These are phyloP conservation scores for Empis stercorea DNA, from an alignment of 2,888 invertebrate genomes.

Conservation along the genomic window DNA sequence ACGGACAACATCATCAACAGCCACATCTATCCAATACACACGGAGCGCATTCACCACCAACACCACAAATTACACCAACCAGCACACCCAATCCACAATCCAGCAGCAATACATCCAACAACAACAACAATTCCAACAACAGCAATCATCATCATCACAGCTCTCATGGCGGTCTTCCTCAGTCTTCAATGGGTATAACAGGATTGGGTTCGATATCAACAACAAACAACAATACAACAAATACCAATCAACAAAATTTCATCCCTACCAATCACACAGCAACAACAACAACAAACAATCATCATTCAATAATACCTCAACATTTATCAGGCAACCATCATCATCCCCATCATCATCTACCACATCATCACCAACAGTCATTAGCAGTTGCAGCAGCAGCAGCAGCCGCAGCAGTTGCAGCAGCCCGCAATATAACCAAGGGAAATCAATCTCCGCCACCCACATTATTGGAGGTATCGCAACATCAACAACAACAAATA, in stretches of 20 bases:
- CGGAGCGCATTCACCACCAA: not conserved
- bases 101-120: slow-evolving; percentile 28
- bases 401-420: slow-evolving; percentile 17
- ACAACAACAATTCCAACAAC: slow-evolving; percentile 9
- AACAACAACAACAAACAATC: slow-evolving; percentile 4
- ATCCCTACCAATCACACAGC: slow-evolving; percentile 1
- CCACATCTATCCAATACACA: slow-evolving; percentile 5
- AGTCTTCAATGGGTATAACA: not conserved
- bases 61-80: slow-evolving; percentile 3
- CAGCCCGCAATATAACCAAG: slow-evolving; percentile 4
- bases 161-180: not conserved
- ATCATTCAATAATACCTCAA: slow-evolving; percentile 2
- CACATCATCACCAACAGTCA: slow-evolving; percentile 9
- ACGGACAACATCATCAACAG: slow-evolving; percentile 37
- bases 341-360: slow-evolving; percentile 9
- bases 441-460: slow-evolving; percentile 5
- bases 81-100: slow-evolving; percentile 20
- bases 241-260: slow-evolving; percentile 2
- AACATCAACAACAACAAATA: not conserved
- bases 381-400: slow-evolving; percentile 8
- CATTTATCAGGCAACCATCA: slow-evolving; percentile 5
- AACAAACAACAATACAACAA: slow-evolving; percentile 7
- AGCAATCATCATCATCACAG: slow-evolving; percentile 12
- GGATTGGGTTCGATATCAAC: slow-evolving; percentile 5
- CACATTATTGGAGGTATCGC: slow-evolving; percentile 10